A percentile compares a stretch with the other conserved stretches of the same genome.
phyloP scores from a whole-genome alignment of 2,113 vertebrate genomes.

The Perognathus longimembris region DNA sequence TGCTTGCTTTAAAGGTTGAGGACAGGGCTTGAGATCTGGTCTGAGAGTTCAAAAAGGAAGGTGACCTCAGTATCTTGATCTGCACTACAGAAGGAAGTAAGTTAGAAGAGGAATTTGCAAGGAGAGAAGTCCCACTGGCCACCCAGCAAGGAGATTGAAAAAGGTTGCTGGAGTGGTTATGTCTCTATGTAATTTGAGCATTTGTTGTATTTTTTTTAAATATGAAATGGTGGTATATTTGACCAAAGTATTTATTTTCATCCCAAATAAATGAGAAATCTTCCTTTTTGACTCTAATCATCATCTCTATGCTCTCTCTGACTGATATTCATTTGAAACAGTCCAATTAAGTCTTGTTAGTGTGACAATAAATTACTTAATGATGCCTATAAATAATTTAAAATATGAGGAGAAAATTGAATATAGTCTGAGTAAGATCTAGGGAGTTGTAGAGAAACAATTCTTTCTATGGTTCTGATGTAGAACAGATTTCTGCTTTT shows the following conservation, averaged over 20 bases:
- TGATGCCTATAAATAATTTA: slow-evolving; percentile 41
- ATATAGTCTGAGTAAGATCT: not conserved
- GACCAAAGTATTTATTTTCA: not conserved
- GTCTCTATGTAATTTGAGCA: not conserved
- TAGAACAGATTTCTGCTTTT: not conserved
- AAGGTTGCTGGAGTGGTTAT: not conserved
- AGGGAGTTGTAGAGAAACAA: slow-evolving; percentile 2
- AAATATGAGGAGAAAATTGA: slow-evolving; percentile 2
- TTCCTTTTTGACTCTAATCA: not conserved
- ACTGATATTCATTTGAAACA: slow-evolving; percentile 14
- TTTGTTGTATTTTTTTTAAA: not conserved
- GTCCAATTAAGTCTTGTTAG: slow-evolving; percentile 26
- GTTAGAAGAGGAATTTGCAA: not conserved
- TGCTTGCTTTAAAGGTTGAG: not conserved
- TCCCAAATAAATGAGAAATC: not conserved
- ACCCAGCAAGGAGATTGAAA: not conserved
- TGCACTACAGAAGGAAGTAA: not conserved
- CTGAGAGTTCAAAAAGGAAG: not conserved
- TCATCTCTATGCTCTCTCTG: not conserved
- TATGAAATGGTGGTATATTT: not conserved
- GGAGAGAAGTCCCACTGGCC: not conserved
- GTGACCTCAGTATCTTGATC: not conserved
- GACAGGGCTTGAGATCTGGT: not conserved
- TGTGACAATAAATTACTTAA: slow-evolving; percentile 26
- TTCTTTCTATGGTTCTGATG: slow-evolving; percentile 23